A percentile compares a stretch with the other conserved stretches of the same genome.
phyloP scores from a whole-genome alignment of 1,140 invertebrate species.

The Pinna nobilis region DNA sequence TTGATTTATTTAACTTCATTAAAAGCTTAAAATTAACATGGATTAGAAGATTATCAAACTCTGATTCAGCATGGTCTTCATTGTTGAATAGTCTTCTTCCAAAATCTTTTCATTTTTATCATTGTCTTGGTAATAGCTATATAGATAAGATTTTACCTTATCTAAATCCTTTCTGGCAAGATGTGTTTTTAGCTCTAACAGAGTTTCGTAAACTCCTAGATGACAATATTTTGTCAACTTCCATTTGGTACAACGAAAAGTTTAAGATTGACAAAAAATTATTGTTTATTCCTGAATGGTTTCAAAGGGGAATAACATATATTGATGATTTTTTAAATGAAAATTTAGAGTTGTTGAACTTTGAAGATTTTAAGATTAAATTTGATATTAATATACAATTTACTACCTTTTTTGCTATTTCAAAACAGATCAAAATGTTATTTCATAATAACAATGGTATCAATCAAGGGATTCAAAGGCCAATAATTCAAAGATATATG shows the following conservation, averaged over 20 bases:
- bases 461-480: no score
- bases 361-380: background rate
- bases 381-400: background rate
- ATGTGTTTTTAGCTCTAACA: background rate
- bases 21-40: slow-evolving; percentile 1
- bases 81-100: background rate
- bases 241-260: background rate
- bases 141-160: no score
- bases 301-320: no score
- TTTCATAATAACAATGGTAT: no score
- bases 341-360: no score
- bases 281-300: no score
- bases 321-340: slow-evolving; percentile 1
- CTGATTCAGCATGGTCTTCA: background rate
- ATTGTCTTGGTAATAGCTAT: background rate
- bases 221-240: no score
- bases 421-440: no score
- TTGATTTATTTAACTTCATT: background rate
- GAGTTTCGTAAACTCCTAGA: no score
- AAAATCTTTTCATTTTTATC: background rate
- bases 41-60: background rate
- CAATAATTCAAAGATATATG: no score
- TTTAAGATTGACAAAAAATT: no score
- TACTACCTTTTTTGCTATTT: background rate
- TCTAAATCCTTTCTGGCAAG: background rate